Evolutionary conservation across 1,140 invertebrate species (phyloP), one percentile per base, ranked within the genome.

Genomic region (Leptinotarsa lineolata): DNA sequence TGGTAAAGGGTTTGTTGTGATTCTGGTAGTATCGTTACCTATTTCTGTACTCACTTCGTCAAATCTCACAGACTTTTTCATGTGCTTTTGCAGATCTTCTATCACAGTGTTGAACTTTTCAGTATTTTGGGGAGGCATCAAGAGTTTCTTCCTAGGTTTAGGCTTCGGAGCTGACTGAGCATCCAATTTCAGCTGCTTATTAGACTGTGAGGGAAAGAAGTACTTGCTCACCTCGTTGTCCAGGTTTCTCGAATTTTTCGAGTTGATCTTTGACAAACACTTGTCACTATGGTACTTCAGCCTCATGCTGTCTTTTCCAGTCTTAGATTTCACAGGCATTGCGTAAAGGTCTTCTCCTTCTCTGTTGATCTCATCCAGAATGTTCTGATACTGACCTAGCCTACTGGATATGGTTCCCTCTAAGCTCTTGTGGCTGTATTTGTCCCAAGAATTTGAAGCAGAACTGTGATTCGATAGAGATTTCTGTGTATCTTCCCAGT

Each of bases 401-500:
- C 79, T 81, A 2, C 80, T 80, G 2, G 76, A 78, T 18, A 80
- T 66, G 15, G 78, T 80, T 6, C 79, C 78, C 24, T 77, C 76
- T 22, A 70, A 20, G 67, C 72, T 75, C 30, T 76, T 79, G 6
- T 78, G 73, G 65, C 78, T 82, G 64, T 82, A 79, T 72, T 79
- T 80, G 24, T 82, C 78, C 80, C 80, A 81, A 2, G 79, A 82
- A 24, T 82, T 82, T 16, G 79, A 80, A 11, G 72, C 59, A 2
- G 77, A 80, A 54, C 74, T 78, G 48, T 58, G 69, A 21, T 75
- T 80, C 4, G 81, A 83, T 12, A 84, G 54, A 74, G 73, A 79
- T 70, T 77, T 76, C 77, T 83, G 79, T 4, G 91, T 88, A 78
- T 92, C 92, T 65, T 92, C 87, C 93, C 93, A 94, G 79, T 93